These are phyloP conservation scores for Diuraphis noxia DNA, from an alignment of 1,140 invertebrate species.

Conservation along the genomic window DNA sequence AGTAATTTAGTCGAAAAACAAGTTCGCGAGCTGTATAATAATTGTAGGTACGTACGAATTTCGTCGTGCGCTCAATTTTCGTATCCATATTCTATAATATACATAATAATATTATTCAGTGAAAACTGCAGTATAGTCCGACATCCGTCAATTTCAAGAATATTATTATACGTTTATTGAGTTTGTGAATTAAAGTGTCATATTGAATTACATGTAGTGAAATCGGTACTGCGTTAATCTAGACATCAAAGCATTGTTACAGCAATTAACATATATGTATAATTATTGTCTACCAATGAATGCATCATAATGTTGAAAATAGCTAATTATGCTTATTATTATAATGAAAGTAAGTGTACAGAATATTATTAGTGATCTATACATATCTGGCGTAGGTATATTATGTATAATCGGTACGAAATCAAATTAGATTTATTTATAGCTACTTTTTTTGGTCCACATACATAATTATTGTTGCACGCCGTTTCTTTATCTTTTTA, in stretches of 20 bases:
- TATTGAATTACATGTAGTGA: not conserved
- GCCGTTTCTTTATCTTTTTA: not conserved
- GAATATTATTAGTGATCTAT: not conserved
- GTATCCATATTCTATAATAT: not conserved
- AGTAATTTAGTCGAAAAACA: not conserved
- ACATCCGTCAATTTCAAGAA: not conserved
- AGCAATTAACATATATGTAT: not conserved
- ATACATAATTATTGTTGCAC: not conserved
- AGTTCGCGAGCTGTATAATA: not conserved
- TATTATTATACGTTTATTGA: not conserved
- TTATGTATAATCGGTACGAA: not conserved
- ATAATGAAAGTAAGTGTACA: not conserved
- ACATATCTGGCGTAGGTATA: not conserved
- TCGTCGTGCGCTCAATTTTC: not conserved
- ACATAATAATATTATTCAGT: not conserved
- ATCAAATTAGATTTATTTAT: not conserved
- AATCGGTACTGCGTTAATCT: not conserved
- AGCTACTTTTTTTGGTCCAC: not conserved
- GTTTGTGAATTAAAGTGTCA: not conserved
- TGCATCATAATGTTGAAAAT: not conserved
- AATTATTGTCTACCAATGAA: not conserved
- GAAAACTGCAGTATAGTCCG: not conserved
- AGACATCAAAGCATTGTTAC: not conserved
- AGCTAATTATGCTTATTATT: not conserved
- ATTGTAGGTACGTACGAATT: not conserved